These are phyloP conservation scores for Syngnathus floridae DNA, from an alignment of 2,113 vertebrate genomes.

Conservation along the genomic window DNA sequence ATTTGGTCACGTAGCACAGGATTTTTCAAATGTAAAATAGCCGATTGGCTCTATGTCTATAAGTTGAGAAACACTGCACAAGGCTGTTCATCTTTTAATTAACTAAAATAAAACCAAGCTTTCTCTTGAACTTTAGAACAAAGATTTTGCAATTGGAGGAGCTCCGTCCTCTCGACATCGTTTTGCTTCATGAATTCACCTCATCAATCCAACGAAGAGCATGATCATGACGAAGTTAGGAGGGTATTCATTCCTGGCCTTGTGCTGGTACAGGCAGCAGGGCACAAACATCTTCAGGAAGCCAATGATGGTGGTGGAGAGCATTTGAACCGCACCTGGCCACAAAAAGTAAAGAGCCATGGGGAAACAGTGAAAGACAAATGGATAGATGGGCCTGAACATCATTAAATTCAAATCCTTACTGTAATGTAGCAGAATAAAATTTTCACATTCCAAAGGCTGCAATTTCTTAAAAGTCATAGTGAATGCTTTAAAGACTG, in stretches of 20 bases:
- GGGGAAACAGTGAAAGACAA: neutral
- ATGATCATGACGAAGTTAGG: slow-evolving; percentile 94
- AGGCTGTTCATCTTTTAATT: neutral
- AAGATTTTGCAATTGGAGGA: neutral
- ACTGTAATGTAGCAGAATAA: too few relatives aligned
- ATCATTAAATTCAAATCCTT: too few relatives aligned
- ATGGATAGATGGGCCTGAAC: too few relatives aligned
- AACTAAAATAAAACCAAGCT: neutral
- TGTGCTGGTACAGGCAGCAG: slow-evolving; percentile 89
- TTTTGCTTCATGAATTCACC: slow-evolving; percentile 57
- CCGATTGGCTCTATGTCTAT: neutral
- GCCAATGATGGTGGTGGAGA: slow-evolving; percentile 91
- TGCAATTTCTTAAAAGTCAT: too few relatives aligned
- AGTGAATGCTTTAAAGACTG: too few relatives aligned
- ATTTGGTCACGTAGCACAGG: neutral
- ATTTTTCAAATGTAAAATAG: neutral
- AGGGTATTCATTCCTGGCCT: slow-evolving; percentile 80
- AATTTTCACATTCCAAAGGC: too few relatives aligned
- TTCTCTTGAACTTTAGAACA: neutral
- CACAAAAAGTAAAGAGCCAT: neutral
- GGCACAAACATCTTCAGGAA: slow-evolving; percentile 86
- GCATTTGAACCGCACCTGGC: slow-evolving; percentile 90
- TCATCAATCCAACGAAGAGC: slow-evolving; percentile 94
- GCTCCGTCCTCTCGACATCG: neutral
- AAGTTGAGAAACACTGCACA: neutral